Conservation (phyloP, 2,797 vertebrate species). For the Melanotaenia parkinsoni region DNA sequence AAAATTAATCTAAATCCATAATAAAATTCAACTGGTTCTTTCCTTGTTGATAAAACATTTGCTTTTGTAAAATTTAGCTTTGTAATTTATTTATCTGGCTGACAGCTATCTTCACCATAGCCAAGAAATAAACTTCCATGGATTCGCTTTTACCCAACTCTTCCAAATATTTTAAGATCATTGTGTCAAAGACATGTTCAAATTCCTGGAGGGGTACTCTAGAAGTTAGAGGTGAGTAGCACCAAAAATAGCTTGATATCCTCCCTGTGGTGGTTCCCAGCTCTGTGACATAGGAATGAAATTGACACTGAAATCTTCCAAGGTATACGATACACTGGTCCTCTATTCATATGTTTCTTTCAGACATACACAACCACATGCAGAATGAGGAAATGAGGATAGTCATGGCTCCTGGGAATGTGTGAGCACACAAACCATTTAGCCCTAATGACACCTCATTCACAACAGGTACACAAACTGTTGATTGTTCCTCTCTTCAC, state of each 20-base stretch:
- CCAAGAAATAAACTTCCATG: background rate
- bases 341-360: conserved; percentile 25
- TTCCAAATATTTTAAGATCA: background rate
- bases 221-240: conserved; percentile 1
- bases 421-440: conserved; percentile 30
- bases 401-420: conserved; percentile 40
- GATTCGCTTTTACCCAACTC: background rate
- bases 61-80: background rate
- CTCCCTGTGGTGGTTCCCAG: conserved; percentile 46
- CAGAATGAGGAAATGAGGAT: conserved; percentile 34
- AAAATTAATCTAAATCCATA: background rate
- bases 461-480: conserved; percentile 61
- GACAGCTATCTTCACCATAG: background rate
- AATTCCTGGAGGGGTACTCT: conserved; percentile 5
- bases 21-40: background rate
- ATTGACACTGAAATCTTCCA: conserved; percentile 37
- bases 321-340: conserved; percentile 32
- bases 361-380: conserved; percentile 25
- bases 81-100: background rate
- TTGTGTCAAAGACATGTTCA: background rate
- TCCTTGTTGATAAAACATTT: background rate
- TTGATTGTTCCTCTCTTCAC: conserved; percentile 55
- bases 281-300: conserved; percentile 43
- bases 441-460: conserved; percentile 27
- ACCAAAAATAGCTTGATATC: conserved; percentile 45